Conservation (phyloP, 2,113 vertebrate genomes). For the Corapipo altera region DNA sequence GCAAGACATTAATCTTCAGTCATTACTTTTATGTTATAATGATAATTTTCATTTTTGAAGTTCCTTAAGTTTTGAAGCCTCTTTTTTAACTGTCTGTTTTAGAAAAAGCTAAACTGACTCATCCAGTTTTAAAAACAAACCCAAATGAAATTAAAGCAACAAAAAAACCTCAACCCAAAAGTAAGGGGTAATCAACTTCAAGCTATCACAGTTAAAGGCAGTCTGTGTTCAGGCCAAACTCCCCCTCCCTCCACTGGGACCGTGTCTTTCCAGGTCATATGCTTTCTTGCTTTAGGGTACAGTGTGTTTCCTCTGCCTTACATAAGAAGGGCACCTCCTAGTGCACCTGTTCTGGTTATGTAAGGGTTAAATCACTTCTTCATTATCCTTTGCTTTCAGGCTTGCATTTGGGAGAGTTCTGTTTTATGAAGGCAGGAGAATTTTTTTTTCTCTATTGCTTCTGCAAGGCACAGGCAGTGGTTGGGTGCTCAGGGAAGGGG, state of each 20-base stretch:
- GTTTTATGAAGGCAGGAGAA: not conserved
- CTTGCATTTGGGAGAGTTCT: not conserved
- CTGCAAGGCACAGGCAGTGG: not conserved
- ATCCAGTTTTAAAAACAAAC: not conserved
- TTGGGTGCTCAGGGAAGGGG: not conserved
- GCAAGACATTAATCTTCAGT: accelerated
- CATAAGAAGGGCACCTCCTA: not conserved
- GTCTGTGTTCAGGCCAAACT: not conserved
- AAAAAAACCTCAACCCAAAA: not conserved
- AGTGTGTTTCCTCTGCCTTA: not conserved
- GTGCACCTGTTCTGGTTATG: not conserved
- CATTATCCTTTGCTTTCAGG: not conserved
- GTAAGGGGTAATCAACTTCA: not conserved
- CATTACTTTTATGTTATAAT: not conserved
- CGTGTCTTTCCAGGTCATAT: not conserved
- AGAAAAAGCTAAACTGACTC: not conserved
- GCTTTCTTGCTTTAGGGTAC: not conserved
- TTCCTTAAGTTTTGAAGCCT: not conserved
- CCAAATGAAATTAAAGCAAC: not conserved
- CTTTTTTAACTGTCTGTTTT: not conserved
- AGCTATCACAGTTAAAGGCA: not conserved
- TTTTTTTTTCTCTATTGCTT: not conserved
- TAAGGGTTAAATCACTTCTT: not conserved
- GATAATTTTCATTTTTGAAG: not conserved
- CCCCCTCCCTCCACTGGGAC: not conserved